Evolutionary conservation across 2,113 vertebrate species (phyloP).

Genomic region (Pao palembangensis): DNA sequence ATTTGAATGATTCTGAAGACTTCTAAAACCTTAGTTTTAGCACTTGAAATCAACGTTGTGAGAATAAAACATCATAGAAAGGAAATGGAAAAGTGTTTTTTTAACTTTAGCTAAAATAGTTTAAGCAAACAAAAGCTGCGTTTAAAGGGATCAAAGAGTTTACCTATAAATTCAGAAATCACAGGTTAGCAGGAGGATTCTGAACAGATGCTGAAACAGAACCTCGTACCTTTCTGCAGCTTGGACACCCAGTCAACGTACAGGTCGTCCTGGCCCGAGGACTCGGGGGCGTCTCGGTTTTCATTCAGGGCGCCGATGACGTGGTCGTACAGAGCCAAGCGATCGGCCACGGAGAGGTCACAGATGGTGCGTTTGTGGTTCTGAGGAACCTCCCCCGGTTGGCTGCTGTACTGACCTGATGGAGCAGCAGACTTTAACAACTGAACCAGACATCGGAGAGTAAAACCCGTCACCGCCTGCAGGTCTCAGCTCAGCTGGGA

Average conservation of each 20-base stretch:
- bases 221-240: slow-evolving; percentile 83
- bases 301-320: slow-evolving; percentile 79
- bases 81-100: no score
- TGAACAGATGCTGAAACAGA: no score
- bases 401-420: slow-evolving; percentile 82
- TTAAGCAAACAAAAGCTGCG: no score
- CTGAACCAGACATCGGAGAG: not conserved
- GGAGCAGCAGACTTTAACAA: slow-evolving; percentile 14
- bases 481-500: no score
- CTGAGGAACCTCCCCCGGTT: slow-evolving; percentile 85
- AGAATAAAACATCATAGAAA: no score
- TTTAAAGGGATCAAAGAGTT: no score
- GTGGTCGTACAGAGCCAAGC: slow-evolving; percentile 88
- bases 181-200: no score
- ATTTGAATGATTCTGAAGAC: no score
- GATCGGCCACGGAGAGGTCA: slow-evolving; percentile 91
- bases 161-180: no score
- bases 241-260: slow-evolving; percentile 95
- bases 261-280: slow-evolving; percentile 84
- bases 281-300: slow-evolving; percentile 68
- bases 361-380: slow-evolving; percentile 89
- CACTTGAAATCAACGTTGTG: no score
- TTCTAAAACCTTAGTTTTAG: no score
- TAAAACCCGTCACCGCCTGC: not conserved
- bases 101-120: no score